A percentile compares a stretch with the other conserved stretches of the same genome.
phyloP scores from a whole-genome alignment of 2,888 invertebrate genomes.

The Unio delphinus region DNA sequence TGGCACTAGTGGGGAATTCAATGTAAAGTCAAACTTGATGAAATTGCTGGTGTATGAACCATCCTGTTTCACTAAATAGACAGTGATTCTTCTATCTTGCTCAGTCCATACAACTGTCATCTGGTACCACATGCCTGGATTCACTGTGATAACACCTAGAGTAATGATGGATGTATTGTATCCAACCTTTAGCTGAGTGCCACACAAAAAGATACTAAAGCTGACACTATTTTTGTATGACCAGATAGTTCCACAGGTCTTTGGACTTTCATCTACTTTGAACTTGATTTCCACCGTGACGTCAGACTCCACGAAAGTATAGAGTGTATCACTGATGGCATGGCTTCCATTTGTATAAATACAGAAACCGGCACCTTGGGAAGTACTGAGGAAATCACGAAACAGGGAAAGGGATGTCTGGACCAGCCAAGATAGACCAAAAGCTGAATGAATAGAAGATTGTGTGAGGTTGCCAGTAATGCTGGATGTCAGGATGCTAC shows the following conservation, averaged over 20 bases:
- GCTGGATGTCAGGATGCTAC: slow-evolving; percentile 17
- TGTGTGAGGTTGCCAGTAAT: slow-evolving; percentile 19
- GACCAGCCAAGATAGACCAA: slow-evolving; percentile 36
- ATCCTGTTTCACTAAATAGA: slow-evolving; percentile 33
- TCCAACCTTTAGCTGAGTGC: slow-evolving; percentile 20
- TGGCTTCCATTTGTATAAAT: slow-evolving; percentile 28
- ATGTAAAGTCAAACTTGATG: neutral
- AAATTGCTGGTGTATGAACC: slow-evolving; percentile 17
- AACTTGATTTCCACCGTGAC: slow-evolving; percentile 48
- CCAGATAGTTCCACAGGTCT: slow-evolving; percentile 41
- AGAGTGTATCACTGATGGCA: slow-evolving; percentile 22
- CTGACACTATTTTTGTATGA: slow-evolving; percentile 30
- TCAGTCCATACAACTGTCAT: slow-evolving; percentile 40
- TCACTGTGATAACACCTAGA: slow-evolving; percentile 24
- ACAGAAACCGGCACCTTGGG: slow-evolving; percentile 29
- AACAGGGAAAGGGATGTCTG: slow-evolving; percentile 18
- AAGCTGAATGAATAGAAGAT: slow-evolving; percentile 27
- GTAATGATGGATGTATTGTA: slow-evolving; percentile 9
- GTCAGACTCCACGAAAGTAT: slow-evolving; percentile 36
- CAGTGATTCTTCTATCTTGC: slow-evolving; percentile 14
- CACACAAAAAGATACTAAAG: slow-evolving; percentile 31
- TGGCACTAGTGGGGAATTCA: slow-evolving; percentile 22
- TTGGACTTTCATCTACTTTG: slow-evolving; percentile 14
- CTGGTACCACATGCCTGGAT: slow-evolving; percentile 46
- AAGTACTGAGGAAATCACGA: slow-evolving; percentile 13